Evolutionary conservation across 2,113 vertebrate genomes (phyloP), one percentile per base, ranked within the genome.

Genomic region (Chaenocephalus aceratus): DNA sequence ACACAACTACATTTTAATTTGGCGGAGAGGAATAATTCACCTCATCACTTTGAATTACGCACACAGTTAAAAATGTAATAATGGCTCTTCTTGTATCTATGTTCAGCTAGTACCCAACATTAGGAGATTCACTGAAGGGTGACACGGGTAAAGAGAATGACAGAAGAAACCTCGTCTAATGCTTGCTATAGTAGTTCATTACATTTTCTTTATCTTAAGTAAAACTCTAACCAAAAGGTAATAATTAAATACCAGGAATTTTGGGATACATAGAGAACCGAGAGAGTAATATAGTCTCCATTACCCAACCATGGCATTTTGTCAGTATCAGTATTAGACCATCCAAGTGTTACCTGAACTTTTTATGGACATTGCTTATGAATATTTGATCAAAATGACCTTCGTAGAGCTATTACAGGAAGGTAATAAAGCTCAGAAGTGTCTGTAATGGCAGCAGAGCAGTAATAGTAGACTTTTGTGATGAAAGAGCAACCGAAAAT

Each of bases 1-100:
- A 83, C 61, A 58, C 68, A 88, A 85, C 86, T 77, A 83, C 85
- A 90, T 90, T 90, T 91, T 86, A 90, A 92, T 92, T 90, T 86
- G 63, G 78, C 0, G 13, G 71, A 75, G 64, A 90, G 52, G 54
- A 69, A 89, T 82, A 91, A 88, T 85, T 85, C 82, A 83, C 83
- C 80, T 89, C 82, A 84, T 83, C 67, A 75, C 63, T 89, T 92
- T 88, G 75, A 90, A 92, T 93, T 86, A 88, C 53, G 21, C 66
- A 80, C 67, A 53, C 67, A 77, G 67, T 90, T 89, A 75, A 69
- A 86, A 88, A 89, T 86, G 66, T 68, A 88, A 91, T 91, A 91
- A 89, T 82, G 75, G 62, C 45, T 85, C 49, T 71, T 80, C 30
- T 65, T 63, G 64, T 69, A 73, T 87, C 87, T 77, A 69, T 82